Percentiles rank a stretch among this genome's conserved stretches.
phyloP scores from a whole-genome alignment of 1,140 invertebrate species.

The Oryzaephilus surinamensis region DNA sequence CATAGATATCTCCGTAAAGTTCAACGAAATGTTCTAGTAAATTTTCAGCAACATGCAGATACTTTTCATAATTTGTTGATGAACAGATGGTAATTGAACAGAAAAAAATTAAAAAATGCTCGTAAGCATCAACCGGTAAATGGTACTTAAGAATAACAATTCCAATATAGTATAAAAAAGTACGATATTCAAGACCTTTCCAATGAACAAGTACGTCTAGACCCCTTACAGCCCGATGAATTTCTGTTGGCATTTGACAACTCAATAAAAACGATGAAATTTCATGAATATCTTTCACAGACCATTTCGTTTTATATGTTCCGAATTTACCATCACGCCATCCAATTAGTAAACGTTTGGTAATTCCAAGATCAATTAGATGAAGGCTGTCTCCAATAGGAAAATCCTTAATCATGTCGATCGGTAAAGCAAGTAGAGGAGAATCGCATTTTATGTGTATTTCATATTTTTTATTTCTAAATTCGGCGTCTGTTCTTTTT shows the following conservation, averaged over 20 bases:
- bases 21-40: constrained; percentile 12
- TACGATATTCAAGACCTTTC: no score
- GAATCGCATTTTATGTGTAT: constrained; percentile 18
- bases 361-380: constrained; percentile 22
- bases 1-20: constrained; percentile 14
- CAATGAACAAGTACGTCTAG: no score
- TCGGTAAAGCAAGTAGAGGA: constrained; percentile 11
- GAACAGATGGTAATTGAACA: constrained; percentile 20
- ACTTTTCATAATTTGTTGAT: constrained; percentile 11
- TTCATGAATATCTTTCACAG: background rate
- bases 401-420: constrained; percentile 22
- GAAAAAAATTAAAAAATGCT: constrained; percentile 17
- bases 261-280: constrained; percentile 6
- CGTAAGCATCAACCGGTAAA: constrained; percentile 15
- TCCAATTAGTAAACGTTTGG: constrained; percentile 14
- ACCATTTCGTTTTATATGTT: constrained; percentile 3
- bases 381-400: constrained; percentile 19
- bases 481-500: constrained; percentile 15
- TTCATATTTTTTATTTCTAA: constrained; percentile 15
- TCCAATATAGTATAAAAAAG: constrained; percentile 18
- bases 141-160: constrained; percentile 19
- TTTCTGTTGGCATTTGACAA: constrained; percentile 15
- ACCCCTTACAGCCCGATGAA: constrained; percentile 15
- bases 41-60: constrained; percentile 11
- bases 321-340: constrained; percentile 10